Conservation (phyloP, 23 tunicate genomes). For the Clavelina lepadiformis region DNA sequence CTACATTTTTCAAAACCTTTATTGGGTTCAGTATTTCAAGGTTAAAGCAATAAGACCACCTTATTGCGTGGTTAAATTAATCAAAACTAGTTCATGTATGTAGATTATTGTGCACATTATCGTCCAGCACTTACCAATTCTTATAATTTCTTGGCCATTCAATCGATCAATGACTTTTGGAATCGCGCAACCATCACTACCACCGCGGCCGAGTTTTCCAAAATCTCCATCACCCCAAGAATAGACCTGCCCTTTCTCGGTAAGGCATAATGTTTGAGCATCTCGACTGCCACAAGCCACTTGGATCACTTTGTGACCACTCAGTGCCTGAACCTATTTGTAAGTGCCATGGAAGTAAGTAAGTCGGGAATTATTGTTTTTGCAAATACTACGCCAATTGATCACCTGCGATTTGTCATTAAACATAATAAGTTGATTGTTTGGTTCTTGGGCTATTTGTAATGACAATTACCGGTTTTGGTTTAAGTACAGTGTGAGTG, state of each 20-base stretch:
- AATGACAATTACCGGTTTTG: constrained; percentile 44
- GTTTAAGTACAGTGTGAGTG: constrained; percentile 66
- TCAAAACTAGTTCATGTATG: too few relatives aligned
- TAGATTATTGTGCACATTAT: too few relatives aligned
- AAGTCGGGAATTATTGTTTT: too few relatives aligned
- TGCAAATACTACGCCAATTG: too few relatives aligned
- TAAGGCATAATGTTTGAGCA: constrained; percentile 70
- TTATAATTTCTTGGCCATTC: constrained; percentile 50
- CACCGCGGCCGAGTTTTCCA: constrained; percentile 80
- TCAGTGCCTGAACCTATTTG: constrained; percentile 55
- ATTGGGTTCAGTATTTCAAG: too few relatives aligned
- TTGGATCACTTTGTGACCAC: constrained; percentile 28
- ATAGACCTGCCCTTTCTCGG: constrained; percentile 42
- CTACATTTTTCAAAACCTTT: too few relatives aligned
- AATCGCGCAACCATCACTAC: constrained; percentile 72
- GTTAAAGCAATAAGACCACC: too few relatives aligned
- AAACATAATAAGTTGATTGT: too few relatives aligned
- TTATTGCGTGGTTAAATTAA: too few relatives aligned
- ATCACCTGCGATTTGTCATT: too few relatives aligned
- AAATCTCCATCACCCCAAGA: constrained; percentile 98
- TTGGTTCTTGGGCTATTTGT: background rate
- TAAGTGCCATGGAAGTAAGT: background rate
- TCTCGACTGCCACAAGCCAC: constrained; percentile 89
- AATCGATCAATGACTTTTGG: constrained; percentile 65
- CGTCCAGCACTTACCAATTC: constrained; percentile 49